These are phyloP conservation scores for Torymus auratus DNA, from an alignment of 2,888 invertebrate species.

Conservation along the genomic window DNA sequence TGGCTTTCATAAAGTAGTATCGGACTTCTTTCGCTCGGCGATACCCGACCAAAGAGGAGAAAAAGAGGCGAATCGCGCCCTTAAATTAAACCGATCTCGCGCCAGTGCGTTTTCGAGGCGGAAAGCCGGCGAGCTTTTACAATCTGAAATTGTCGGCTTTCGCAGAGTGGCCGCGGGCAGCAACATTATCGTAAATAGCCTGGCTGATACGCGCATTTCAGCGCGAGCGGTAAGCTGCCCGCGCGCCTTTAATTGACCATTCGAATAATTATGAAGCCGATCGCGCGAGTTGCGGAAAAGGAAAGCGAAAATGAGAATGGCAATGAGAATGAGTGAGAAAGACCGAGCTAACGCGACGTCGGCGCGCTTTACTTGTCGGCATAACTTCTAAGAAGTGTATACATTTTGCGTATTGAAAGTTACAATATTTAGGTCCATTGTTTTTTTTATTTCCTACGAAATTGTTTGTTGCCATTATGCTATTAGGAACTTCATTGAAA, in stretches of 20 bases:
- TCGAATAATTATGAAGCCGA: constrained; percentile 66
- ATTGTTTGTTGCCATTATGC: no score
- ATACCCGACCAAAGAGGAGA: no score
- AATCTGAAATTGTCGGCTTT: constrained; percentile 60
- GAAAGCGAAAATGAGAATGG: neutral
- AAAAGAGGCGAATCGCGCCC: no score
- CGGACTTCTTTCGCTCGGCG: neutral
- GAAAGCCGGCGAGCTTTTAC: constrained; percentile 31
- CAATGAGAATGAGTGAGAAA: no score
- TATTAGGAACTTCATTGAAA: no score
- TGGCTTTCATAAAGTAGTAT: constrained; percentile 10
- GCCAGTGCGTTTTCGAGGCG: neutral
- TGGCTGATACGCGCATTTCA: constrained; percentile 55
- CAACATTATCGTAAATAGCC: constrained; percentile 65
- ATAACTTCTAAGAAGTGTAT: neutral
- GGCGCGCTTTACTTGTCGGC: constrained; percentile 15
- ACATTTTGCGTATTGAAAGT: no score
- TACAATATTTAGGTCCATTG: no score
- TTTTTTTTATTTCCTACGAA: no score
- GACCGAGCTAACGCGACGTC: constrained; percentile 1
- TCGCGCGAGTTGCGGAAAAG: constrained; percentile 3
- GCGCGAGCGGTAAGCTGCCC: constrained; percentile 60
- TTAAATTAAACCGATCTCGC: constrained; percentile 27
- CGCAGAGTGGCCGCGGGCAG: constrained; percentile 51
- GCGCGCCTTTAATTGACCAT: constrained; percentile 65